A percentile compares a stretch with the other conserved stretches of the same genome.
These are phyloP conservation scores for Palythoa caribaeorum DNA, from an alignment of 92 coral and sea anemone species.

Conservation along the genomic window DNA sequence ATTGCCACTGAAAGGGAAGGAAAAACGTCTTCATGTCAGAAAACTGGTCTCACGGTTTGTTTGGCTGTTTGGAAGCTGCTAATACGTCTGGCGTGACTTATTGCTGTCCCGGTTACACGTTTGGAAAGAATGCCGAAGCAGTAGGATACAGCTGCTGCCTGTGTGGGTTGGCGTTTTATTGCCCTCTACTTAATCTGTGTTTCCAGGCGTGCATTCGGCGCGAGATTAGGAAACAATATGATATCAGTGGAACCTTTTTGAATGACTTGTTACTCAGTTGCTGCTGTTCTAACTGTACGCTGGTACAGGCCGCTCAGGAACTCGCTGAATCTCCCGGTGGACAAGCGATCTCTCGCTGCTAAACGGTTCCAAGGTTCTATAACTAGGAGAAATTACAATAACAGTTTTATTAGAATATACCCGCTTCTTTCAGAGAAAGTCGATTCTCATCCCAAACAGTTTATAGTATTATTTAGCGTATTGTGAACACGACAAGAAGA, in stretches of 20 bases:
- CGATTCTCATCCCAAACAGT: neutral
- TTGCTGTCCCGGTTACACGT: constrained; percentile 84
- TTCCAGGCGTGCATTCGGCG: constrained; percentile 87
- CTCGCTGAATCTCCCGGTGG: constrained; percentile 79
- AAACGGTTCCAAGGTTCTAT: neutral
- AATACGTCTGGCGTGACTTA: constrained; percentile 80
- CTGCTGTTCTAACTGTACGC: constrained; percentile 86
- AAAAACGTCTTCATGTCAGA: constrained; percentile 52
- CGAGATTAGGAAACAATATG: constrained; percentile 93
- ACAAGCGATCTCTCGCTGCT: constrained; percentile 82
- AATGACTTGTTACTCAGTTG: constrained; percentile 74
- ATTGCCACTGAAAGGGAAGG: neutral
- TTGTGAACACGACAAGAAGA: neutral
- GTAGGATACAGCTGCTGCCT: constrained; percentile 92
- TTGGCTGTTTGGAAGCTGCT: constrained; percentile 90
- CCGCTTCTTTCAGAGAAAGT: neutral
- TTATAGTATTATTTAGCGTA: neutral
- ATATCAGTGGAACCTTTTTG: constrained; percentile 81
- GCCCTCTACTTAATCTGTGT: constrained; percentile 78
- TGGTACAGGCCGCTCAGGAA: constrained; percentile 95
- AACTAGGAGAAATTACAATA: neutral
- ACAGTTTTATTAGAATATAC: neutral
- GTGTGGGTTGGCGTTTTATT: constrained; percentile 83
- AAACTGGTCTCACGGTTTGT: constrained; percentile 91
- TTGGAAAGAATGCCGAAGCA: constrained; percentile 97